Evolutionary conservation across 2,797 vertebrate genomes (phyloP), one percentile per base, ranked within the genome.

Genomic region (Iguana delicatissima): DNA sequence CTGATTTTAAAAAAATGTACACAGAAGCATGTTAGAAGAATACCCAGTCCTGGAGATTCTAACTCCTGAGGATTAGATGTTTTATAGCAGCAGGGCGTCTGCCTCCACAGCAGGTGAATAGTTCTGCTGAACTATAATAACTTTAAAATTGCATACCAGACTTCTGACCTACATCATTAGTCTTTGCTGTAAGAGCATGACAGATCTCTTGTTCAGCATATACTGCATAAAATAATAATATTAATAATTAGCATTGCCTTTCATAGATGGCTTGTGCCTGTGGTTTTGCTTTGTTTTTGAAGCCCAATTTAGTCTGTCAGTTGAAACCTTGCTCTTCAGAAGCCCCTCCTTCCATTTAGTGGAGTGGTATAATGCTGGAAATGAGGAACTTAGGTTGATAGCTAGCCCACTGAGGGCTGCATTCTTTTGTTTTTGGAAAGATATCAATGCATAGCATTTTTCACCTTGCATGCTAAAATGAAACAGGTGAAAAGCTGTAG

Each of bases 121-220:
- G n/a, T 72, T 88, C 76, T 50, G 12, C 6, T 73, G 77, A 85
- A 85, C 22, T 84, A 55, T 89, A 85, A 84, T 88, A 76, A 89
- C 52, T 80, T 74, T 92, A 87, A 87, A 87, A 88, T 29, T 92
- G 2, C 64, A 84, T 32, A 3, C 87, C 82, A 90, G 85, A 29
- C 55, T 87, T 91, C 5, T 89, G 83, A 74, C 88, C 1, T 62
- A 29, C 59, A 87, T 0, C 50, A 87, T 16, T 73, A 46, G 29
- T 82, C 16, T 85, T 29, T 50, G 26, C 77, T 57, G 20, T 87
- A 42, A 88, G 3, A 62, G 57, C 20, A 46, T 42, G 6, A 6
- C 3, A 90, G n/a, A 9, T 46, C 85, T 92, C 24, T 67, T 91
- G 50, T 72, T 73, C n/a, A 18, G 26, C 87, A 35, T 69, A 16